Base-by-base conservation (phyloP, 2,113 vertebrate species). In the Callospermophilus lateralis region DNA sequence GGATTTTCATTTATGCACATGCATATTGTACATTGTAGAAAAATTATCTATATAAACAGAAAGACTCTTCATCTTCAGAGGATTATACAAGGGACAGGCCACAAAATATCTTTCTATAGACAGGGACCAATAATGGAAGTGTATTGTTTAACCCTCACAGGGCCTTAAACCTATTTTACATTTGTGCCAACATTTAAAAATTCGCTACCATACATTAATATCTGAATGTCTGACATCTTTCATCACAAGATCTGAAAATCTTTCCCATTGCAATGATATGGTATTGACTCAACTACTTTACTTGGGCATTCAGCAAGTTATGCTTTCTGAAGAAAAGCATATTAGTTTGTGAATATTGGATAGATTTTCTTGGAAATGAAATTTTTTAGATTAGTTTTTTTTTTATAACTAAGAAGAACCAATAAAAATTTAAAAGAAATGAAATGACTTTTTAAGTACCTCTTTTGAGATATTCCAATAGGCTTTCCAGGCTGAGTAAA, bases 151-250 rank as follows among this genome's bases (percentile, higher is more conserved):
- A 76, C 22, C 51, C 30, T 5, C 20, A 85, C 86, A 89, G 19
- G 1, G 20, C 51, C 83, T 89, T 79, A 81, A 67, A 88, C 26
- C 80, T 90, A 45, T 77, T 84, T 92, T 88, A 26, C 12, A 16
- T 88, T 91, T 93, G 12, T 70, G 51, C 6, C 76, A 76, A 26
- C 48, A 68, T 91, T 95, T 77, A 88, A 84, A 94, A 96, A 30
- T 77, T 45, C n/a, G 32, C 58, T 88, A 22, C 67, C 26, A 45
- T 8, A 45, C 45, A 53, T 76, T 85, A 77, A 72, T 67, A 61
- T 73, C 16, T 80, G 53, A 19, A 80, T 79, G 84, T 89, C 34
- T 91, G 53, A 9, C 32, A 70, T 93, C 30, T 74, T 83, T 26
- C 76, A 67, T 93, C 70, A 94, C 30, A 48, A 4, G n/a, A 61